phyloP scores from a whole-genome alignment of 2,797 vertebrate genomes.

The Protonibea diacanthus region DNA sequence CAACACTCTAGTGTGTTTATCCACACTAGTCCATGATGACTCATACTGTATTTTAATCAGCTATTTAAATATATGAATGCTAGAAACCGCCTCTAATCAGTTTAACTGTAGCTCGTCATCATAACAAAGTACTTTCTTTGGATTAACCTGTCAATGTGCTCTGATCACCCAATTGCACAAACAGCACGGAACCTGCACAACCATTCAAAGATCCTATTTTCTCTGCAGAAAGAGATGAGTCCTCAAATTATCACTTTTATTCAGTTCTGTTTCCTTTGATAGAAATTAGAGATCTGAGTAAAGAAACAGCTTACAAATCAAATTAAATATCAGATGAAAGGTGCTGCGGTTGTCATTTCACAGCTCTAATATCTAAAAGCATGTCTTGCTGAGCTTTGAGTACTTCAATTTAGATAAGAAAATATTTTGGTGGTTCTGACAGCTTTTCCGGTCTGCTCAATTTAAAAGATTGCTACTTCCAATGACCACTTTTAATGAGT shows the following conservation, averaged over 20 bases:
- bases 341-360: constrained; percentile 59
- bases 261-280: constrained; percentile 54
- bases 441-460: constrained; percentile 37
- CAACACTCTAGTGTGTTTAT: not conserved
- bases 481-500: constrained; percentile 63
- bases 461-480: constrained; percentile 48
- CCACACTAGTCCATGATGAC: not conserved
- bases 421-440: constrained; percentile 62
- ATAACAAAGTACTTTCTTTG: constrained; percentile 5
- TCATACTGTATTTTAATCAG: constrained; percentile 11
- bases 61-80: constrained; percentile 1
- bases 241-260: constrained; percentile 56
- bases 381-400: constrained; percentile 62
- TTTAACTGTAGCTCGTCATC: constrained; percentile 4
- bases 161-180: constrained; percentile 29
- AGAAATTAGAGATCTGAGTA: constrained; percentile 57
- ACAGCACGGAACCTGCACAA: constrained; percentile 29
- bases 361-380: constrained; percentile 57
- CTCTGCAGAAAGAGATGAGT: constrained; percentile 37
- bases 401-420: constrained; percentile 73
- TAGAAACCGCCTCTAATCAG: constrained; percentile 18
- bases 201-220: constrained; percentile 46
- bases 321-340: constrained; percentile 74
- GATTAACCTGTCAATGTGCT: constrained; percentile 38
- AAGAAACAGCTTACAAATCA: constrained; percentile 67